Evolutionary conservation across 2,888 invertebrate species (phyloP).

Genomic region (Glyphotaelius pellucidus): DNA sequence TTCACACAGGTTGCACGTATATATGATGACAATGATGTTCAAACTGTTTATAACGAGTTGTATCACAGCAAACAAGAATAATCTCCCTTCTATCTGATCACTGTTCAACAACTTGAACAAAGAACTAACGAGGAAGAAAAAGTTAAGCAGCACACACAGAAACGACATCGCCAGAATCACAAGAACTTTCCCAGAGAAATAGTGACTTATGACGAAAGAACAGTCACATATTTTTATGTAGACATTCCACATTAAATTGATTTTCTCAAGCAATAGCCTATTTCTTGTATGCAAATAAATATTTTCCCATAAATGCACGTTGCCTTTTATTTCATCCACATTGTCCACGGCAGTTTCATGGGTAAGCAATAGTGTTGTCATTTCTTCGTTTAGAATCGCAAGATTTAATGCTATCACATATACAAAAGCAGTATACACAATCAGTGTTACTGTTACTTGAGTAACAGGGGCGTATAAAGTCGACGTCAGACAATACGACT

Average conservation of each 20-base stretch:
- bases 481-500: not conserved
- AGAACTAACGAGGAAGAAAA: not conserved
- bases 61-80: not conserved
- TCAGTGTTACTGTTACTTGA: not conserved
- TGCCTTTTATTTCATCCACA: not conserved
- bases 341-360: not conserved
- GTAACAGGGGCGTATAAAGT: not conserved
- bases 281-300: not conserved
- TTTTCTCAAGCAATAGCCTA: not conserved
- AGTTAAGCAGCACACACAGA: not conserved
- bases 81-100: not conserved
- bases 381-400: not conserved
- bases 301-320: not conserved
- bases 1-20: not conserved
- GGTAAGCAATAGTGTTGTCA: not conserved
- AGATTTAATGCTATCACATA: not conserved
- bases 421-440: not conserved
- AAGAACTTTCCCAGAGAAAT: not conserved
- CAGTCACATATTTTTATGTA: not conserved
- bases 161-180: not conserved
- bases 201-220: not conserved
- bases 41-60: not conserved
- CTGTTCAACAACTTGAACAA: not conserved
- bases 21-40: not conserved
- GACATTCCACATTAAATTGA: not conserved